Conservation (phyloP, 35 echinoderm and acorn worm species). For the Heliocidaris tuberculata region DNA sequence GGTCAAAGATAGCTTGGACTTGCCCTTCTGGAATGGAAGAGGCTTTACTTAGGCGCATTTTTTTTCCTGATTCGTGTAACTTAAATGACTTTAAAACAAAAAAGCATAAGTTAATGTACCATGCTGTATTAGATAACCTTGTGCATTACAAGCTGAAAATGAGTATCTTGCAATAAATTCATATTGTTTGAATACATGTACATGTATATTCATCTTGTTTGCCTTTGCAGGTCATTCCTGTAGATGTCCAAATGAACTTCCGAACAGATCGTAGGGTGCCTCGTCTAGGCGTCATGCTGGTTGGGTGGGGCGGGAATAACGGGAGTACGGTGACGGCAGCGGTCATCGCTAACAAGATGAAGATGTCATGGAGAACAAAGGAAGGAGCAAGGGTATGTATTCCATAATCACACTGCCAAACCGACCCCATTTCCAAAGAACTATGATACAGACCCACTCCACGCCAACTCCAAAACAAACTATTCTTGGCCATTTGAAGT, state of each 20-base stretch:
- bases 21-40: no score
- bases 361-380: conserved; percentile 89
- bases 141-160: no score
- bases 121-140: no score
- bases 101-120: no score
- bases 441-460: no score
- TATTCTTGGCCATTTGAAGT: not conserved
- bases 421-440: not conserved
- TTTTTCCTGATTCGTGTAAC: no score
- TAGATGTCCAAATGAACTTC: conserved; percentile 66
- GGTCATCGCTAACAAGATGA: conserved; percentile 79
- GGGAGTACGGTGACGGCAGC: conserved; percentile 91
- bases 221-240: conserved; percentile 64
- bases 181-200: no score
- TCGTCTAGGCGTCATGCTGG: conserved; percentile 86
- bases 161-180: no score
- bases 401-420: not conserved
- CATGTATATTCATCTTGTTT: no score
- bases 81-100: no score
- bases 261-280: conserved; percentile 67
- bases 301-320: conserved; percentile 97
- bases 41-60: no score
- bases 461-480: not conserved
- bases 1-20: no score
- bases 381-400: conserved; percentile 73